Evolutionary conservation across 2,888 invertebrate species (phyloP).

Genomic region (Leucophenga montana): DNA sequence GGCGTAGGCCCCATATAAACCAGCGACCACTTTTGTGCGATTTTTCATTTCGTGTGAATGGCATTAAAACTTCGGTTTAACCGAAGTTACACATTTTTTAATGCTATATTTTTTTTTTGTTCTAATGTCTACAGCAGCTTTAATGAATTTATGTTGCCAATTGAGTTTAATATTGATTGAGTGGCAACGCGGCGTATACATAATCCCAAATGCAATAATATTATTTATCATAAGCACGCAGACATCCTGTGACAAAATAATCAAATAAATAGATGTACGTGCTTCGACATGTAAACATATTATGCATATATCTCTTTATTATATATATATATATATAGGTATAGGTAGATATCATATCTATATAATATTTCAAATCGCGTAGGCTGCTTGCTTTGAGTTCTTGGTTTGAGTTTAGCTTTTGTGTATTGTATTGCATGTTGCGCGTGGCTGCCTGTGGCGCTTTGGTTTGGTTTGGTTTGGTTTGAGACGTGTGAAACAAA

Average conservation of each 20-base stretch:
- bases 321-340: neutral
- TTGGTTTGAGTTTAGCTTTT: conserved; percentile 10
- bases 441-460: neutral
- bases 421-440: neutral
- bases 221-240: conserved; percentile 2
- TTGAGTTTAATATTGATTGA: too few species aligned
- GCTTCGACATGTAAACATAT: neutral
- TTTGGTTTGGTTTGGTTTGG: conserved; percentile 15
- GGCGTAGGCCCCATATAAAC: too few species aligned
- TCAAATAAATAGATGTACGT: neutral
- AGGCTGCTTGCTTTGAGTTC: neutral
- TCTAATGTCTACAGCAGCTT: too few species aligned
- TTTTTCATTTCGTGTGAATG: too few species aligned
- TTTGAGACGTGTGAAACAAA: conserved; percentile 60
- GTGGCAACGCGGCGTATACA: neutral
- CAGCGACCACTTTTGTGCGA: too few species aligned
- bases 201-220: conserved; percentile 19
- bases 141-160: too few species aligned
- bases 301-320: neutral
- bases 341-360: neutral
- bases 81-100: too few species aligned
- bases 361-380: neutral
- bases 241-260: neutral
- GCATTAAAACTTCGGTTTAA: too few species aligned
- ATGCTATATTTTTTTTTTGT: too few species aligned